A percentile compares a stretch with the other conserved stretches of the same genome.
phyloP scores from a whole-genome alignment of 2,113 vertebrate species.

The Hippoglossus stenolepis region DNA sequence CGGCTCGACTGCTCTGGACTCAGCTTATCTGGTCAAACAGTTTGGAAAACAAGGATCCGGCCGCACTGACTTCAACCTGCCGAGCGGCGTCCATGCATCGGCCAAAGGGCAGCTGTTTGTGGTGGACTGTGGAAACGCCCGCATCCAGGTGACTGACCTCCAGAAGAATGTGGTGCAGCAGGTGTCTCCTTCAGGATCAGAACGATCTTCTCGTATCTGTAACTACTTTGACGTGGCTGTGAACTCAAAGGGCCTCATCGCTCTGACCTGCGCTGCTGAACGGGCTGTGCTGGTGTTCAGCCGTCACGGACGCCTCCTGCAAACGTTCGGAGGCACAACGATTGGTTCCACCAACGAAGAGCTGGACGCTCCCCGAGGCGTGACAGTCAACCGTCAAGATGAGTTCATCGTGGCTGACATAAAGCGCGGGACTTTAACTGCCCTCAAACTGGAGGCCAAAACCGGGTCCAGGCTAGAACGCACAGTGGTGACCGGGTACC shows the following conservation, averaged over 20 bases:
- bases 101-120: slow-evolving; percentile 82
- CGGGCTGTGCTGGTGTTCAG: slow-evolving; percentile 83
- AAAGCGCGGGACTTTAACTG: slow-evolving; percentile 80
- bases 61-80: slow-evolving; percentile 84
- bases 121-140: slow-evolving; percentile 86
- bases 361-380: slow-evolving; percentile 83
- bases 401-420: slow-evolving; percentile 86
- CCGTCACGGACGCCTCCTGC: slow-evolving; percentile 82
- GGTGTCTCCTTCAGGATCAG: slow-evolving; percentile 72
- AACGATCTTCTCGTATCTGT: slow-evolving; percentile 74
- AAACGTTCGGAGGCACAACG: slow-evolving; percentile 80
- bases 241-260: slow-evolving; percentile 84
- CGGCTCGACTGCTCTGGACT: slow-evolving; percentile 55
- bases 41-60: slow-evolving; percentile 86
- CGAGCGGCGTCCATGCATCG: slow-evolving; percentile 82
- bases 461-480: slow-evolving; percentile 78
- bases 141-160: slow-evolving; percentile 82
- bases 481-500: slow-evolving; percentile 80
- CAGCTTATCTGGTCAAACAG: slow-evolving; percentile 77
- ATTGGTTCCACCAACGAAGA: slow-evolving; percentile 73
- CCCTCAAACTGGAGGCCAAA: slow-evolving; percentile 79
- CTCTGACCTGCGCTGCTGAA: slow-evolving; percentile 81
- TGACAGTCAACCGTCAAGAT: slow-evolving; percentile 76
- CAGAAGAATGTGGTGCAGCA: slow-evolving; percentile 84
- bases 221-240: slow-evolving; percentile 87